Percentiles rank a stretch among this genome's conserved stretches.
Conservation (phyloP, 2,888 invertebrate species). For the Drosophila tripunctata region DNA sequence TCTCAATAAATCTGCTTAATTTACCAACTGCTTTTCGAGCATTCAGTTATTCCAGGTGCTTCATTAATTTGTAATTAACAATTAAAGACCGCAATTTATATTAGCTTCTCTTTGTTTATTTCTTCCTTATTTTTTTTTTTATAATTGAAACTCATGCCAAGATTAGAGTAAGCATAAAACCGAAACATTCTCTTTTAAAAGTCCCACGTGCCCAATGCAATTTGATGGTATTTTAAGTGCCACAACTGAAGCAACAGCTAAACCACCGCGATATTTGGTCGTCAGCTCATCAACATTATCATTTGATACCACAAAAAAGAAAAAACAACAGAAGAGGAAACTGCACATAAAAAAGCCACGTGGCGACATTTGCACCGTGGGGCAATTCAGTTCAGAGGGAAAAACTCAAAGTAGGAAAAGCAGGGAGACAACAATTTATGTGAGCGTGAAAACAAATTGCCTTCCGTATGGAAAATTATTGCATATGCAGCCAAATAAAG, state of each 20-base stretch:
- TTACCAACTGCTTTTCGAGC: neutral
- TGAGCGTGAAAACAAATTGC: constrained; percentile 74
- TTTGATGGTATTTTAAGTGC: constrained; percentile 73
- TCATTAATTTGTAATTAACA: constrained; percentile 63
- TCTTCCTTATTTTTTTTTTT: neutral
- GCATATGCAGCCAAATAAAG: constrained; percentile 44
- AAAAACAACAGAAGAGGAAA: neutral
- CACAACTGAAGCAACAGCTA: constrained; percentile 38
- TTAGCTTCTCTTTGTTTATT: constrained; percentile 3
- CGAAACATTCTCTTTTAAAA: neutral
- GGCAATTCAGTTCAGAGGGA: constrained; percentile 32
- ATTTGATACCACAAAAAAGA: constrained; percentile 30
- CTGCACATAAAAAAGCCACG: constrained; percentile 21
- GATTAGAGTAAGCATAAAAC: constrained; percentile 32
- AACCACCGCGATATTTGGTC: constrained; percentile 24
- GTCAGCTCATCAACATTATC: constrained; percentile 52
- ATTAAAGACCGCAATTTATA: constrained; percentile 37
- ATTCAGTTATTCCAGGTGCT: neutral
- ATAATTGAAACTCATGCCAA: constrained; percentile 1
- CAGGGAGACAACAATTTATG: constrained; percentile 58
- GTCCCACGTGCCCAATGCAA: constrained; percentile 63
- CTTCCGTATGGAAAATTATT: constrained; percentile 71
- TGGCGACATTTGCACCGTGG: constrained; percentile 53
- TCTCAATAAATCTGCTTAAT: neutral
- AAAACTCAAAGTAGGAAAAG: constrained; percentile 40